Percentiles rank a stretch among this genome's conserved stretches.
phyloP scores from a whole-genome alignment of 2,113 vertebrate genomes.

The Megalops atlanticus region DNA sequence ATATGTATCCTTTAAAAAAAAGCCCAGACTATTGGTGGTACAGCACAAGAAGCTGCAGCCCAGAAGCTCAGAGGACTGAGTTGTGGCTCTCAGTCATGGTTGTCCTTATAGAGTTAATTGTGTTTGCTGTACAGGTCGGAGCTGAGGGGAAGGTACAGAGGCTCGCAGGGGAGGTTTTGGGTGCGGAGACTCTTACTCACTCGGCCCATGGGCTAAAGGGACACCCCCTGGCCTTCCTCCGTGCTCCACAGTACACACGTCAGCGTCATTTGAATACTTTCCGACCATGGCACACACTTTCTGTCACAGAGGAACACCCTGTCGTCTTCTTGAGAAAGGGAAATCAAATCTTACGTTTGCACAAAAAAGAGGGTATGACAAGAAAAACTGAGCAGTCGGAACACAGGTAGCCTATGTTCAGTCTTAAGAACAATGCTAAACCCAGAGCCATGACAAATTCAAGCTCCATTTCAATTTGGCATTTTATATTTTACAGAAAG shows the following conservation, averaged over 20 bases:
- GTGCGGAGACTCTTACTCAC: background rate
- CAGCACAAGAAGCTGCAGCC: too few species aligned
- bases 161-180: background rate
- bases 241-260: too few species aligned
- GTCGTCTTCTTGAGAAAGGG: conserved; percentile 12
- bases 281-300: background rate
- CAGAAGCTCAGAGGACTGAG: too few species aligned
- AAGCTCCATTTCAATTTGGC: too few species aligned
- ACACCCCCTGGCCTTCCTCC: background rate
- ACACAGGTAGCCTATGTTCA: background rate
- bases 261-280: conserved; percentile 1
- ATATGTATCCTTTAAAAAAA: too few species aligned
- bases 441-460: too few species aligned
- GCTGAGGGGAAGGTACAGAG: background rate
- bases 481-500: too few species aligned
- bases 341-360: conserved; percentile 21
- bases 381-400: background rate
- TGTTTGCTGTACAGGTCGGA: background rate
- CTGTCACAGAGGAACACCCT: conserved; percentile 9
- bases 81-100: background rate
- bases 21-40: too few species aligned
- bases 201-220: conserved; percentile 5
- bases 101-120: background rate
- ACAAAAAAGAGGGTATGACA: too few species aligned
- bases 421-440: too few species aligned